A percentile compares a stretch with the other conserved stretches of the same genome.
phyloP scores from a whole-genome alignment of 1,140 invertebrate species.

The Papilio polytes region DNA sequence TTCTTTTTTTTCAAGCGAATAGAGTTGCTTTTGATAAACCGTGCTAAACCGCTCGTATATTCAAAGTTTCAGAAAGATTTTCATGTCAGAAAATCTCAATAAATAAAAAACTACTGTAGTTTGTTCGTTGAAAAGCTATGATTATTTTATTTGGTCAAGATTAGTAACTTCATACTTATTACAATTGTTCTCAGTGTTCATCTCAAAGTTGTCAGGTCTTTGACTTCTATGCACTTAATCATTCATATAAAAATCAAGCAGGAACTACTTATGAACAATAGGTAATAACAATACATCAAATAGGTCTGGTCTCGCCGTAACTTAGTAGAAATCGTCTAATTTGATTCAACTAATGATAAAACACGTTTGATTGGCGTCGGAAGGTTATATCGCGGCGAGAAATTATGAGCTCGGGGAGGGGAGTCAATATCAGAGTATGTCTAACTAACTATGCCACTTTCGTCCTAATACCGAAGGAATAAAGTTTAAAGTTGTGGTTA shows the following conservation, averaged over 20 bases:
- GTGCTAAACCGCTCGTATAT: no score
- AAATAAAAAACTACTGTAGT: no score
- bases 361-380: conserved; percentile 50
- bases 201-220: conserved; percentile 6
- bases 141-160: no score
- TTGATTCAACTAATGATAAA: conserved; percentile 38
- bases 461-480: conserved; percentile 11
- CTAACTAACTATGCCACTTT: neutral
- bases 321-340: conserved; percentile 41
- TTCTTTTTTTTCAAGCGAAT: no score
- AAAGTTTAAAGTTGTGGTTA: conserved; percentile 24
- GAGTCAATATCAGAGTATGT: conserved; percentile 20
- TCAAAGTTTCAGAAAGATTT: no score
- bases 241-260: conserved; percentile 28
- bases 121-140: no score
- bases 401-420: conserved; percentile 44
- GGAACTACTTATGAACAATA: conserved; percentile 32
- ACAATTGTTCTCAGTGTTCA: neutral
- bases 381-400: conserved; percentile 42
- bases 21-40: no score
- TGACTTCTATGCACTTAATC: conserved; percentile 9
- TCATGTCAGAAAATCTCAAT: no score
- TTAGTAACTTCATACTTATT: no score
- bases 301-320: conserved; percentile 29
- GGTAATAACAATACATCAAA: conserved; percentile 31